A percentile compares a stretch with the other conserved stretches of the same genome.
These are phyloP conservation scores for Epinotia demarniana DNA, from an alignment of 2,888 invertebrate genomes.

Conservation along the genomic window DNA sequence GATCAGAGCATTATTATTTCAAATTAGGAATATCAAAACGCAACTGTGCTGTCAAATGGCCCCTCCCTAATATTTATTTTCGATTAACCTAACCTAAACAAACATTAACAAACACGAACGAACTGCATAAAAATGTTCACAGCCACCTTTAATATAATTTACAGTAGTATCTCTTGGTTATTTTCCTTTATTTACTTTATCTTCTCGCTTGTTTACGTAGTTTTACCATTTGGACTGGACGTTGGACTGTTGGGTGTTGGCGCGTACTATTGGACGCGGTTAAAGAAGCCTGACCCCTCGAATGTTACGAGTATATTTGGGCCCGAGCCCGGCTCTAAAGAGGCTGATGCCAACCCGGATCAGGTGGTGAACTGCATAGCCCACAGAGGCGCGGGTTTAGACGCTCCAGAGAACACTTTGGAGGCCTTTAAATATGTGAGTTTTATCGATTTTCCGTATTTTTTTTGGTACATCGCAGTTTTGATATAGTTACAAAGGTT, in stretches of 20 bases:
- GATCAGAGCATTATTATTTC: neutral
- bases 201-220: conserved; percentile 68
- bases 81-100: conserved; percentile 63
- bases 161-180: conserved; percentile 62
- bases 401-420: conserved; percentile 92
- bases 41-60: conserved; percentile 54
- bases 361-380: conserved; percentile 87
- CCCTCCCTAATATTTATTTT: conserved; percentile 71
- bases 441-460: conserved; percentile 48
- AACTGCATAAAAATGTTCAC: conserved; percentile 70
- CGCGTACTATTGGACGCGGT: conserved; percentile 69
- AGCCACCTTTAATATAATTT: conserved; percentile 58
- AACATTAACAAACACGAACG: conserved; percentile 60
- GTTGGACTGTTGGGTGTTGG: conserved; percentile 68
- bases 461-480: neutral
- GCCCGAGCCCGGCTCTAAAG: conserved; percentile 76
- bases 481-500: neutral
- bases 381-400: conserved; percentile 90
- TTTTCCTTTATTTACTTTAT: conserved; percentile 60
- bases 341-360: conserved; percentile 71
- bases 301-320: conserved; percentile 81
- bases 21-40: conserved; percentile 25
- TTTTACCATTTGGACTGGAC: conserved; percentile 74
- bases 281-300: conserved; percentile 71
- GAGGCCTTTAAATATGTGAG: conserved; percentile 88